Evolutionary conservation across 2,113 vertebrate genomes (phyloP).

Genomic region (Canis aureus): DNA sequence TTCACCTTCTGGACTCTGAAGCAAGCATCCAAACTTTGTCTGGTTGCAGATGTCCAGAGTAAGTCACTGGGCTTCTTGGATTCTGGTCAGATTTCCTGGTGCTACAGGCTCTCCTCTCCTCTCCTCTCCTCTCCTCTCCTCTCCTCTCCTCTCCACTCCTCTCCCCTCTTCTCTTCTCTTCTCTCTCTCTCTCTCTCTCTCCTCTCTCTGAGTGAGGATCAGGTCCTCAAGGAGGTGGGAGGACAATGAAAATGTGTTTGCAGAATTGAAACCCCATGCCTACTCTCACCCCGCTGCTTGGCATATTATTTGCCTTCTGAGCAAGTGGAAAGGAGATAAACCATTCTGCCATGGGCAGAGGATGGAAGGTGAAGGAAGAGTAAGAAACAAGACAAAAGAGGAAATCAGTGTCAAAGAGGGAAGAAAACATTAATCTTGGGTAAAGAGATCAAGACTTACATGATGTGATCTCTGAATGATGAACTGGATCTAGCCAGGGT

Average conservation of each 20-base stretch:
- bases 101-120: not conserved
- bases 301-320: not conserved
- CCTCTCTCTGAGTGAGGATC: not conserved
- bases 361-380: not conserved
- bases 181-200: not conserved
- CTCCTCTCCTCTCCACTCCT: not conserved
- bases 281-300: not conserved
- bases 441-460: not conserved
- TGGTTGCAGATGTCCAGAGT: not conserved
- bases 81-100: not conserved
- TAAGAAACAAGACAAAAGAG: not conserved
- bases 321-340: not conserved
- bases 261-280: not conserved
- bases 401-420: not conserved
- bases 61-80: conserved; percentile 2
- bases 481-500: not conserved
- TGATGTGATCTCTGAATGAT: not conserved
- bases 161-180: not conserved
- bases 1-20: not conserved
- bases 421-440: not conserved
- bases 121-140: not conserved
- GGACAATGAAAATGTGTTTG: not conserved
- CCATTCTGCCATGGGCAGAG: not conserved
- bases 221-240: not conserved
- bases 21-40: not conserved